These are phyloP conservation scores for Spizaetus ornatus DNA, from an alignment of 2,113 vertebrate genomes.

Conservation along the genomic window DNA sequence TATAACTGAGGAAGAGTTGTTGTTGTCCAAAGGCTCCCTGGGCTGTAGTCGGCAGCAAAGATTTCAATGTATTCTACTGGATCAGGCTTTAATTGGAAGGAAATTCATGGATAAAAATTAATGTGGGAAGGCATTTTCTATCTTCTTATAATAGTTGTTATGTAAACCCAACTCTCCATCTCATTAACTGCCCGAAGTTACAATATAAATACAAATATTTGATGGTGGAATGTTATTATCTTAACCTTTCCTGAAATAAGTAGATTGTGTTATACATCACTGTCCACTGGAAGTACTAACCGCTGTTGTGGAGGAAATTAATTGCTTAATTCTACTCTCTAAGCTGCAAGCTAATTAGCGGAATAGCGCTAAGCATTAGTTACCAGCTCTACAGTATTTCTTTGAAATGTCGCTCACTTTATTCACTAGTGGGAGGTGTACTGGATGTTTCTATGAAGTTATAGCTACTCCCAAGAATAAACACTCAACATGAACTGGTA, in stretches of 20 bases:
- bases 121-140: not conserved
- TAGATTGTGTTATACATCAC: not conserved
- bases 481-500: not conserved
- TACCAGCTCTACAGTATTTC: not conserved
- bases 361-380: not conserved
- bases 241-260: not conserved
- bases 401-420: not conserved
- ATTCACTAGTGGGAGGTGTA: not conserved
- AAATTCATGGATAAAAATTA: not conserved
- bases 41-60: not conserved
- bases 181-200: not conserved
- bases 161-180: not conserved
- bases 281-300: not conserved
- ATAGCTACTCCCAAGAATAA: not conserved
- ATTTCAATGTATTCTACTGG: not conserved
- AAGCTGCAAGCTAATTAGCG: not conserved
- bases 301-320: not conserved
- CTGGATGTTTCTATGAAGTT: not conserved
- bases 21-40: not conserved
- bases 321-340: slow-evolving; percentile 16
- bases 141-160: not conserved
- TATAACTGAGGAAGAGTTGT: not conserved
- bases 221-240: not conserved
- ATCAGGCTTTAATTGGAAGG: not conserved
- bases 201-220: slow-evolving; percentile 7